Conservation (phyloP, 1,140 invertebrate species). For the Drosophila arizonae region DNA sequence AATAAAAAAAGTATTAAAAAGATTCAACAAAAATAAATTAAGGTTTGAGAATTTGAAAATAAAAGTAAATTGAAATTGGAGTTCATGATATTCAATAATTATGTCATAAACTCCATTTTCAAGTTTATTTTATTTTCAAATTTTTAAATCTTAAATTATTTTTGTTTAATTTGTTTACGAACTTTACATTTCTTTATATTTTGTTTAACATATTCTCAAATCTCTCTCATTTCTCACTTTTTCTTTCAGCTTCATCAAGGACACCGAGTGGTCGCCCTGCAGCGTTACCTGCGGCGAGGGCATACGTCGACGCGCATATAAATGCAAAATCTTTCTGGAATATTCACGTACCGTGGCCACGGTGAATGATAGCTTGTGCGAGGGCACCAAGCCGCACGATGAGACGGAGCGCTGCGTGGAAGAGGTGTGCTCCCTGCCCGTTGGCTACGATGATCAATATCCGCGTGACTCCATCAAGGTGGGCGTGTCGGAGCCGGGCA, state of each 20-base stretch:
- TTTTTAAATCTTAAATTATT: no score
- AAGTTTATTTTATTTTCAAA: no score
- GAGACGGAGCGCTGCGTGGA: constrained; percentile 91
- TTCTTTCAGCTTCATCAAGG: constrained; percentile 84
- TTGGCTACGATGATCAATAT: constrained; percentile 86
- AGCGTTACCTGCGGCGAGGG: constrained; percentile 95
- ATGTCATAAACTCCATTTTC: no score
- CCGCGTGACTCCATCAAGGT: constrained; percentile 84
- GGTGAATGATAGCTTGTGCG: constrained; percentile 94
- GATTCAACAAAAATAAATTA: no score
- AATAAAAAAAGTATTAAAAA: no score
- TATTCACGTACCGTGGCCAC: constrained; percentile 93
- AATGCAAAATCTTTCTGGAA: constrained; percentile 97
- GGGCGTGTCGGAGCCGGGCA: constrained; percentile 84
- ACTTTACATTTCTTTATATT: no score
- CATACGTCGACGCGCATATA: constrained; percentile 89
- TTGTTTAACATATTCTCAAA: not conserved
- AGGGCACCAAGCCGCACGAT: constrained; percentile 90
- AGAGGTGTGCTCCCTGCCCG: constrained; percentile 86
- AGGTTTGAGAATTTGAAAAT: no score
- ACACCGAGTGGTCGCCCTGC: constrained; percentile 92
- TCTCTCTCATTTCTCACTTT: not conserved
- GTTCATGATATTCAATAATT: no score
- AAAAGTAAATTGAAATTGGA: no score
- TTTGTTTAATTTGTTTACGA: no score